Percentiles rank a stretch among this genome's conserved stretches.
phyloP scores from a whole-genome alignment of 2,113 vertebrate species.

The Agapornis roseicollis region DNA sequence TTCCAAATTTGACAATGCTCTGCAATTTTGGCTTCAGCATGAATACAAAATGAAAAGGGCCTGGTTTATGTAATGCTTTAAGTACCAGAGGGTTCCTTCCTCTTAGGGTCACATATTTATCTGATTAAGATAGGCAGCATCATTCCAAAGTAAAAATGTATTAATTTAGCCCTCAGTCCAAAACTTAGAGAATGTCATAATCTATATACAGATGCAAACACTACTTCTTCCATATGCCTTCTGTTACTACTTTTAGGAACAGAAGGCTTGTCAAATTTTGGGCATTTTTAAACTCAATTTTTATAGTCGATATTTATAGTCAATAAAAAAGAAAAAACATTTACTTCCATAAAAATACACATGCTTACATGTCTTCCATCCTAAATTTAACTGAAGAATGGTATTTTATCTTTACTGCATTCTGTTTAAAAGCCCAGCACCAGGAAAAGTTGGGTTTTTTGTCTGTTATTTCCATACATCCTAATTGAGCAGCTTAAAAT shows the following conservation, averaged over 20 bases:
- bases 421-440: neutral
- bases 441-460: neutral
- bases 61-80: neutral
- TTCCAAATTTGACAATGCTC: neutral
- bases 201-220: neutral
- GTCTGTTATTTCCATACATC: neutral
- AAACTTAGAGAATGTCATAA: neutral
- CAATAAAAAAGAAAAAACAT: neutral
- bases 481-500: neutral
- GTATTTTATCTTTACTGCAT: neutral
- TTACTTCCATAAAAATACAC: neutral
- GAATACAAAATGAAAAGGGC: neutral
- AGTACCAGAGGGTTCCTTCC: neutral
- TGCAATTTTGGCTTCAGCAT: neutral
- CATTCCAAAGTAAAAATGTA: neutral
- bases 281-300: neutral
- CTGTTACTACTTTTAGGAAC: neutral
- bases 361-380: neutral
- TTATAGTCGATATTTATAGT: neutral
- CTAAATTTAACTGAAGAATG: neutral
- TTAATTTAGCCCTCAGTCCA: neutral
- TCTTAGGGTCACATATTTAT: neutral
- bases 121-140: neutral
- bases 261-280: neutral
- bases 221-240: accelerated